phyloP scores from a whole-genome alignment of 2,113 vertebrate genomes.

The Coracopsis vasa region DNA sequence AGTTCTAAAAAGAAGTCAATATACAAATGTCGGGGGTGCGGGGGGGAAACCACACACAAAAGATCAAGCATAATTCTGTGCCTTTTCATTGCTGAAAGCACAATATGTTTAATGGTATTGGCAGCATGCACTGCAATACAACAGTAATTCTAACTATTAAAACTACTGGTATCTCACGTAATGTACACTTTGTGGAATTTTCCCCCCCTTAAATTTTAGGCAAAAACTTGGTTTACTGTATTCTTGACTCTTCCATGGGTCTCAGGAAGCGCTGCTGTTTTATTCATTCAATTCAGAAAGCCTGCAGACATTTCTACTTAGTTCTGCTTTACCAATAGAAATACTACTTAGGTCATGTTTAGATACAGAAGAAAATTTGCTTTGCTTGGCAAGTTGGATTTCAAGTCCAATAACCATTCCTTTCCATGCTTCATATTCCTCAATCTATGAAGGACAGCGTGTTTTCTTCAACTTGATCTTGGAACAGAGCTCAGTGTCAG shows the following conservation, averaged over 20 bases:
- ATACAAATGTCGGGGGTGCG: not conserved
- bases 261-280: not conserved
- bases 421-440: not conserved
- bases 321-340: not conserved
- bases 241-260: not conserved
- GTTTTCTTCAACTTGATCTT: not conserved
- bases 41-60: not conserved
- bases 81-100: not conserved
- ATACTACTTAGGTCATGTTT: not conserved
- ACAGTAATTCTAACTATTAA: not conserved
- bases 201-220: not conserved
- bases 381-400: not conserved
- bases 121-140: not conserved
- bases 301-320: not conserved
- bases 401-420: not conserved
- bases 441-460: not conserved
- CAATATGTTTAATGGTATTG: not conserved
- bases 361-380: not conserved
- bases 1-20: not conserved
- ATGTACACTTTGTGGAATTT: fast-evolving
- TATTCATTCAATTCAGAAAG: not conserved
- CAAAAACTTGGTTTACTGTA: not conserved
- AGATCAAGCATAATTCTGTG: not conserved
- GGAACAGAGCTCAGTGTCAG: not conserved
- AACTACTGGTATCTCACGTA: not conserved